A percentile compares a stretch with the other conserved stretches of the same genome.
Conservation (phyloP, 1,140 invertebrate genomes). For the Pseudobourletiella spinata region DNA sequence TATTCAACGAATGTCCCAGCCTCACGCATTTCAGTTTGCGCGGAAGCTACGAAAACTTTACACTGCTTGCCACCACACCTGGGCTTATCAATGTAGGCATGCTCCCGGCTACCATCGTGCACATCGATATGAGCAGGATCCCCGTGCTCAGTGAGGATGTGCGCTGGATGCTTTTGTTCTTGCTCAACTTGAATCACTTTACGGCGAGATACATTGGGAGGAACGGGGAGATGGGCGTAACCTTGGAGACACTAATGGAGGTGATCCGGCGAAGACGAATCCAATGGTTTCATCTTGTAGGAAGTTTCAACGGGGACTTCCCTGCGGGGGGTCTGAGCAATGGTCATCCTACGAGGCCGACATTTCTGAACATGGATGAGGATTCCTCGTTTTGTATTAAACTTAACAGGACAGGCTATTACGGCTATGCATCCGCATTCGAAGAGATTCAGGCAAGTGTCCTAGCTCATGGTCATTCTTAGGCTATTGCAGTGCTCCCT, state of each 20-base stretch:
- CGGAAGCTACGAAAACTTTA: background rate
- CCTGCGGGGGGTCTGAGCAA: background rate
- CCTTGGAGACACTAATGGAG: background rate
- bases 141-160: background rate
- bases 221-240: background rate
- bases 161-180: background rate
- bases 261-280: background rate
- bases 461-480: no score
- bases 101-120: background rate
- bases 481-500: no score
- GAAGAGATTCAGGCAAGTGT: no score
- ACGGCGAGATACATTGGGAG: background rate
- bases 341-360: background rate
- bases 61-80: background rate
- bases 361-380: background rate
- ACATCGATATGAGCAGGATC: background rate
- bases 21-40: background rate
- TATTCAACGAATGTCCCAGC: background rate
- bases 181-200: background rate
- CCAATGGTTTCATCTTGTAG: background rate
- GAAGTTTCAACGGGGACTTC: background rate
- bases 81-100: background rate
- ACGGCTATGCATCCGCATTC: background rate
- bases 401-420: background rate
- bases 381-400: slow-evolving; percentile 1